Base-by-base conservation (phyloP, 2,113 vertebrate genomes). In the Protobothrops mucrosquamatus region DNA sequence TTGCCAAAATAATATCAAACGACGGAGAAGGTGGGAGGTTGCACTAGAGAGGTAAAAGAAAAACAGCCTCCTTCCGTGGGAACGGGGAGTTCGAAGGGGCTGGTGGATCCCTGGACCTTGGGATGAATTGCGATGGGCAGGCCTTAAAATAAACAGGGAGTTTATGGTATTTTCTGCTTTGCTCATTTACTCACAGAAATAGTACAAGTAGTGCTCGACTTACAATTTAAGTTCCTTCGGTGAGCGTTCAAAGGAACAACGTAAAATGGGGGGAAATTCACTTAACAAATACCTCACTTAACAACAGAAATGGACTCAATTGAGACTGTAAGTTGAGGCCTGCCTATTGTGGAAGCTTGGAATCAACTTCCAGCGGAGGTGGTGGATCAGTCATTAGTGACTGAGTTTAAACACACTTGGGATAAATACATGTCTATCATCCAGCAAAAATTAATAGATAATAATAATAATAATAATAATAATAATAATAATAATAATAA, bases 1-100 rank as follows among this genome's bases (percentile, higher is more conserved):
- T 91, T 91, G 1, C 90, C 51, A 93, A 94, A 96, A 93, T 29
- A 91, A 86, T 1, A 14, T 95, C 51, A 87, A 92, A 89, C 0
- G n/a, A 81, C 85, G 0, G 46, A 1, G 86, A 95, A 93, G 61
- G 95, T 57, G 23, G 86, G 26, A 89, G 89, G 85, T 61, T 9
- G 0, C 29, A 85, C 91, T 92, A 96, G 96, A 96, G 96, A 94
- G 54, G 24, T 29, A 51, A 34, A 51, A 96, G 64, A 59, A 95
- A 94, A 94, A 43, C 29, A n/a, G 7, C 3, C 46, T 6, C 18
- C 11, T 39, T 46, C 59, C 3, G 3, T 55, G 64, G 48, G 86
- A 69, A 74, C 43, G 4, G 34, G 3, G 2, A 22, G 0, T 39
- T 29, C 1, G 14, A 10, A 8, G 20, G 14, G 29, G 48, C 8